Evolutionary conservation across 2,113 vertebrate species (phyloP).

Genomic region (human (Homo sapiens)): DNA sequence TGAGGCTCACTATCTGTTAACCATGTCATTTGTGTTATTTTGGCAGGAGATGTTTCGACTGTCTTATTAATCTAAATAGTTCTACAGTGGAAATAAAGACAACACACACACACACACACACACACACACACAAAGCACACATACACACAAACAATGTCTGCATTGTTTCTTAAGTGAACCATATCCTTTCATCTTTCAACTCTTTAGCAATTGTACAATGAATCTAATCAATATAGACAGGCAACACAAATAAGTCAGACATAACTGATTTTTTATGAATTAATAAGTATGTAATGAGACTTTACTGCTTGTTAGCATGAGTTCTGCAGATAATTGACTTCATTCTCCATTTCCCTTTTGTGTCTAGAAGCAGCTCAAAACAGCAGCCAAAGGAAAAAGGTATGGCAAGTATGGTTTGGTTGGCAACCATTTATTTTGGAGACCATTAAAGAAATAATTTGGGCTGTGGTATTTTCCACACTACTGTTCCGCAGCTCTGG

Average conservation of each 20-base stretch:
- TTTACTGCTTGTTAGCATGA: constrained; percentile 2
- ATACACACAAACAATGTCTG: background rate
- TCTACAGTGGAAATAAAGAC: constrained; percentile 29
- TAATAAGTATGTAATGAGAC: constrained; percentile 62
- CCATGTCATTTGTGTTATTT: constrained; percentile 29
- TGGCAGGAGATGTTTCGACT: background rate
- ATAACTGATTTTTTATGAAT: constrained; percentile 54
- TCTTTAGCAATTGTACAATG: constrained; percentile 27
- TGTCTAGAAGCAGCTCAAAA: constrained; percentile 31
- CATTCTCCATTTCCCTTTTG: background rate
- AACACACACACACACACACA: background rate
- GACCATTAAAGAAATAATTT: constrained; percentile 6
- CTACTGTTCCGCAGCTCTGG: background rate
- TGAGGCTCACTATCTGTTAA: constrained; percentile 21
- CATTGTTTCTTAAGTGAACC: constrained; percentile 25
- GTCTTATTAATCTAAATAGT: constrained; percentile 44
- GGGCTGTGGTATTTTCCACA: constrained; percentile 45
- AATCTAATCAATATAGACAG: constrained; percentile 35
- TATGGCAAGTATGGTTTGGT: background rate
- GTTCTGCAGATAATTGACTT: constrained; percentile 23
- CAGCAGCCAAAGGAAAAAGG: constrained; percentile 35
- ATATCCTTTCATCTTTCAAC: constrained; percentile 40
- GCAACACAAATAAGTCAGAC: constrained; percentile 47
- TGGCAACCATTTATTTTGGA: constrained; percentile 53
- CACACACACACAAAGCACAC: background rate